Evolutionary conservation across 2,113 vertebrate species (phyloP), one percentile per base, ranked within the genome.

Genomic region (Myiozetetes cayanensis): DNA sequence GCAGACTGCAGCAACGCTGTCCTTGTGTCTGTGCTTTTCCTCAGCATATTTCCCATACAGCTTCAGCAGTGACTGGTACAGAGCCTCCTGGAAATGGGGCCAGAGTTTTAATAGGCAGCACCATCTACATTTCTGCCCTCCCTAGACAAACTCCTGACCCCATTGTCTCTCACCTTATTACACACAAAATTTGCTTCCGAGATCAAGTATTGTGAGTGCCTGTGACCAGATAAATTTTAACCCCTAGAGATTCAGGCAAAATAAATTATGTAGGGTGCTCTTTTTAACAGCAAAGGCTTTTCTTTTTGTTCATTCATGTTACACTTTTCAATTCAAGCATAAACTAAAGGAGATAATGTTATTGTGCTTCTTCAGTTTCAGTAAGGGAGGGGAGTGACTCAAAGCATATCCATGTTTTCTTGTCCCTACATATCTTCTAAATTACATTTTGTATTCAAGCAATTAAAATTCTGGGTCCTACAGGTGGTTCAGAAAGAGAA

Each of bases 381-480:
- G 28, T 73, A 65, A 90, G 80, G 50, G 20, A 52, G 24, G 47
- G 18, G 27, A 79, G 66, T 59, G 65, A 94, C 33, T 93, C 62
- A 24, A 22, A 46, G 33, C 18, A 37, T 67, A 39, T 49, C 67
- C 25, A 17, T 33, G 28, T 17, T 80, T 20, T 47, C 20, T 19
- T 44, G 4, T 33, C 67, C 90, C 39, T 53, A 76, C 31, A 3
- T 53, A 49, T 65, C 27, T 80, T 59, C 22, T 70, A 46, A 63
- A 53, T 91, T 55, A 75, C 31, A 46, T 75, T 93, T 68, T 62
- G 35, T 61, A 49, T 82, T 89, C 58, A 33, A 87, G n/a, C 50
- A 90, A 21, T 72, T 97, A 88, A 74, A 93, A 75, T 89, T 92
- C 85, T 65, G 16, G 52, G 76, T 77, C 55, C 74, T 89, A 62